Evolutionary conservation across 2,888 invertebrate genomes (phyloP).

Genomic region (Drosophila affinis): DNA sequence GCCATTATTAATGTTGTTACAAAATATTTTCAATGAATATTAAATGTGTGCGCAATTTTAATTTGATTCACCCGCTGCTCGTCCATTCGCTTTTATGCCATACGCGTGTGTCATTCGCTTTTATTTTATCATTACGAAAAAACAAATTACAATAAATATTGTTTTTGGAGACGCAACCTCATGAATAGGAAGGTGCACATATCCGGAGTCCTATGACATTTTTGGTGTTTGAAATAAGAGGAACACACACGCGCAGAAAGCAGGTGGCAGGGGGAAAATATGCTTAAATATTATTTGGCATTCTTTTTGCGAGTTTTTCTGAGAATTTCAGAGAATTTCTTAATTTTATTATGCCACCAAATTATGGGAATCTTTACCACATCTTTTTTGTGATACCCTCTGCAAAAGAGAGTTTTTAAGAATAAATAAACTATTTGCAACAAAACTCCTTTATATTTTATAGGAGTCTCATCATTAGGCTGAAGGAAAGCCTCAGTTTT

Average conservation of each 20-base stretch:
- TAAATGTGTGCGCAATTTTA: constrained; percentile 59
- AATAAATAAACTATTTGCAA: no score
- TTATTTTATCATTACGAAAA: constrained; percentile 39
- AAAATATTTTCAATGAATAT: constrained; percentile 70
- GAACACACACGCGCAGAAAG: neutral
- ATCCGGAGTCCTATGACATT: neutral
- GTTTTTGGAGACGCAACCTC: constrained; percentile 31
- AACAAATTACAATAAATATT: constrained; percentile 70
- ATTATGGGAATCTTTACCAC: neutral
- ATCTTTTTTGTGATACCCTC: neutral
- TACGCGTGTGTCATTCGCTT: constrained; percentile 31
- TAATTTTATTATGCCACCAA: neutral
- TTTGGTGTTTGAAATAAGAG: constrained; percentile 16
- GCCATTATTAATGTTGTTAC: constrained; percentile 62
- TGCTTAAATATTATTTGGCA: neutral
- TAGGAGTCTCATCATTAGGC: no score
- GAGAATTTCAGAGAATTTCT: neutral
- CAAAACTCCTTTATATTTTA: no score
- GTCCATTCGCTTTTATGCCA: constrained; percentile 18
- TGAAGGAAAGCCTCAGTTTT: no score
- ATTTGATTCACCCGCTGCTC: constrained; percentile 30
- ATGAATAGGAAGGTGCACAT: neutral
- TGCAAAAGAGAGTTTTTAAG: neutral
- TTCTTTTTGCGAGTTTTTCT: neutral
- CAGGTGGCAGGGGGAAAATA: neutral